phyloP scores from a whole-genome alignment of 1,140 invertebrate species.

The Venustaconcha ellipsiformis region DNA sequence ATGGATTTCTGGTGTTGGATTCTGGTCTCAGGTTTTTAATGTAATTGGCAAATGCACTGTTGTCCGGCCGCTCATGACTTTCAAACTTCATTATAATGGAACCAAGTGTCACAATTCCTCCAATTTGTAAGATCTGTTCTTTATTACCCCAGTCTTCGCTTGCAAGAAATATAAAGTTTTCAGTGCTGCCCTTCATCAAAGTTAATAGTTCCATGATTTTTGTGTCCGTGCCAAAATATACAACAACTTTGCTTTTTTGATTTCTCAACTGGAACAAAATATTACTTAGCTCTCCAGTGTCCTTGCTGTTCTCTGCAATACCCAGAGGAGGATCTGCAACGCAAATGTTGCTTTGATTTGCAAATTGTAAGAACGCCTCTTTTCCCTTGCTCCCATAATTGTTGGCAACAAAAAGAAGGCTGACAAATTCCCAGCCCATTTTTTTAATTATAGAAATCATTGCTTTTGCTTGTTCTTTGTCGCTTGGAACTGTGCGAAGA shows the following conservation, averaged over 20 bases:
- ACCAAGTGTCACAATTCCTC: constrained; percentile 38
- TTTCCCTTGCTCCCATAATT: constrained; percentile 72
- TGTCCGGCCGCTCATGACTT: constrained; percentile 3
- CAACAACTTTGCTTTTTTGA: constrained; percentile 71
- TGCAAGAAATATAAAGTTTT: constrained; percentile 75
- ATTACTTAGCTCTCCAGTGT: constrained; percentile 26
- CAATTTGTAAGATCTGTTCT: constrained; percentile 42
- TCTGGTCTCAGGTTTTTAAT: constrained; percentile 26
- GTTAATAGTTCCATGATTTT: constrained; percentile 73
- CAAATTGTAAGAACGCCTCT: constrained; percentile 40
- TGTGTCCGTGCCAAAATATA: constrained; percentile 80
- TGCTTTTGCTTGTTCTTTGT: constrained; percentile 75
- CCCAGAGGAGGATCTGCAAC: constrained; percentile 70
- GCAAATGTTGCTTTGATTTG: constrained; percentile 70
- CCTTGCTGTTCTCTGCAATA: constrained; percentile 69
- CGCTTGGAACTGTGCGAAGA: constrained; percentile 61
- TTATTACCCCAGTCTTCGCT: constrained; percentile 85
- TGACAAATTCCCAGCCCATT: constrained; percentile 65
- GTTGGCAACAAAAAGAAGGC: constrained; percentile 56
- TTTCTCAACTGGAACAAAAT: constrained; percentile 17
- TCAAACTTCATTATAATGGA: constrained; percentile 51
- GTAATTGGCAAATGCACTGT: constrained; percentile 23
- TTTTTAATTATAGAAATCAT: constrained; percentile 77
- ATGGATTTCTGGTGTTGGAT: constrained; percentile 36
- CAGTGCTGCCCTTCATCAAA: constrained; percentile 66